These are phyloP conservation scores for Diarsia rubi DNA, from an alignment of 2,888 invertebrate species.

Conservation along the genomic window DNA sequence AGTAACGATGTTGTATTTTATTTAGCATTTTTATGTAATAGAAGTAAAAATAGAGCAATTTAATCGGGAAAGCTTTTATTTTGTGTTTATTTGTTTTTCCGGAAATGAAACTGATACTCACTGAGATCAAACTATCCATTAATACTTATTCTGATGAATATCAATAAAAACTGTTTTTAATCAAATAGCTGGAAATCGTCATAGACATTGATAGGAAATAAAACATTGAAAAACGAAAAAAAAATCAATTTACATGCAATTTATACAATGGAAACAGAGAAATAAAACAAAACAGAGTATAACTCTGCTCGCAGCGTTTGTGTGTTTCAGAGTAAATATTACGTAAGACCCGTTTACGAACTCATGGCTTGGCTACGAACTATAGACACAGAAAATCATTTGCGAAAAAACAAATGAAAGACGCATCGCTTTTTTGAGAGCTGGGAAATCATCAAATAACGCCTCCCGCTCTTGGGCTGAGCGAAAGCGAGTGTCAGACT, in stretches of 20 bases:
- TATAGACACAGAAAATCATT: no score
- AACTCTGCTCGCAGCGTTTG: not conserved
- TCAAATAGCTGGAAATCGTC: not conserved
- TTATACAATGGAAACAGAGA: slow-evolving; percentile 1
- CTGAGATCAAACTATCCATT: not conserved
- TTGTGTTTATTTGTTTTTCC: not conserved
- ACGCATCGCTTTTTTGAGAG: no score
- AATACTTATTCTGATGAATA: not conserved
- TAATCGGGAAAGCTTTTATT: not conserved
- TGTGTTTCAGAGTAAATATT: slow-evolving; percentile 18
- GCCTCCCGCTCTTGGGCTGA: no score
- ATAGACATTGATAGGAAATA: not conserved
- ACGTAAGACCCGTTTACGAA: not conserved
- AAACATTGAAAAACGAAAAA: not conserved
- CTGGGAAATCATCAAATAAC: no score
- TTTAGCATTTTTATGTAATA: not conserved
- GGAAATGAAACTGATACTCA: not conserved
- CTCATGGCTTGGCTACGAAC: not conserved
- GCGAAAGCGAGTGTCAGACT: no score
- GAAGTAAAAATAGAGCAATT: not conserved
- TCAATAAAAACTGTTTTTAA: not conserved
- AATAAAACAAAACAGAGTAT: slow-evolving; percentile 23
- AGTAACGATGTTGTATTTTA: not conserved
- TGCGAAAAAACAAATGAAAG: not conserved
- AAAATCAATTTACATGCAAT: not conserved